Evolutionary conservation across 2,797 vertebrate genomes (phyloP), one percentile per base, ranked within the genome.

Genomic region (Chaetodon trifasciatus): DNA sequence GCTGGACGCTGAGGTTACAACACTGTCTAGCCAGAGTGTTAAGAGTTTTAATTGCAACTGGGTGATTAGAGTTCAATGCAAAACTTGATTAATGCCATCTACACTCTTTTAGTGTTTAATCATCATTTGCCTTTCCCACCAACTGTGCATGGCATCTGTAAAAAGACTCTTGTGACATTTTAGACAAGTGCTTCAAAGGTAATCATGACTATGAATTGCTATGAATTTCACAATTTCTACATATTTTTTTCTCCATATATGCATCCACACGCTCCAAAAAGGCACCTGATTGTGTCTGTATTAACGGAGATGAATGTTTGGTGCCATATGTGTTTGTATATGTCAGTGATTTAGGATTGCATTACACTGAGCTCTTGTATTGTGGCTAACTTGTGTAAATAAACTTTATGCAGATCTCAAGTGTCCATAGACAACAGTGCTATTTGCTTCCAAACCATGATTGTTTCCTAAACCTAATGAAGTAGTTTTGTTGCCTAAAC

Each of bases 41-140:
- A 66, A 61, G 78, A 62, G 65, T 70, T 90, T 83, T 82, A 87
- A 89, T 76, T 85, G 71, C 42, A 70, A 35, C 46, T 46, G 55
- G 8, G 53, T 74, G 74, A 88, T 61, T 77, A 58, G 44, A n/a
- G 73, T 53, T 86, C 60, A 69, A 21, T 70, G 61, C 21, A 64
- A 78, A 69, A 76, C 60, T 53, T 84, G 57, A 85, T 83, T 83
- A 85, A 78, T 67, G 49, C 6, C 50, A 76, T 72, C 49, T 44
- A 70, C 42, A 55, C 39, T 70, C 21, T n/a, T 75, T 69, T 13
- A 62, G 66, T 58, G 71, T 82, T 80, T 76, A 74, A 78, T 84
- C 63, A 77, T 64, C 57, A 28, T 81, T 75, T 64, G 23, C 61
- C 65, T 78, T 58, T 47, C 42, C 81, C 66, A 66, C 76, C 57